phyloP scores from a whole-genome alignment of 1,140 invertebrate genomes.

The Scaptomyza graminum region DNA sequence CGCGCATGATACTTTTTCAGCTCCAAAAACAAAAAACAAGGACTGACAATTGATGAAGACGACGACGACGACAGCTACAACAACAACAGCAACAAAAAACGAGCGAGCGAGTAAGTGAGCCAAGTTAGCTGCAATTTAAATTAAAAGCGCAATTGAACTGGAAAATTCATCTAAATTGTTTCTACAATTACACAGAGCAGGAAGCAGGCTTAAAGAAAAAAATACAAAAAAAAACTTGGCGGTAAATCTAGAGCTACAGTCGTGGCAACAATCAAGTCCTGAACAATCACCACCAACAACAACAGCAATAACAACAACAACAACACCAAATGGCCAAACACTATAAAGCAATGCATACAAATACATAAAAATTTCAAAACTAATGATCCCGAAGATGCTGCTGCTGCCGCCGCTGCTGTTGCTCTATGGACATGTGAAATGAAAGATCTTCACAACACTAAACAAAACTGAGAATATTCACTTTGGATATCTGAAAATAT shows the following conservation, averaged over 20 bases:
- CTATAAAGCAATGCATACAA: constrained; percentile 28
- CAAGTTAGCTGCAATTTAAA: constrained; percentile 70
- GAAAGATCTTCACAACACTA: constrained; percentile 53
- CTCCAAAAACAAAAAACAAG: constrained; percentile 32
- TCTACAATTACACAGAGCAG: constrained; percentile 68
- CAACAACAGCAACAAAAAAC: constrained; percentile 11
- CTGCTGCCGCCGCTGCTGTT: constrained; percentile 39
- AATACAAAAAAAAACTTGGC: background rate
- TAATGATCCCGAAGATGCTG: constrained; percentile 62
- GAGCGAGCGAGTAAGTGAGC: constrained; percentile 8
- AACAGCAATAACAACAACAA: constrained; percentile 32
- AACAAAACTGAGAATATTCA: background rate
- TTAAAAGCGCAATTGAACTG: constrained; percentile 82
- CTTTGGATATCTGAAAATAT: no score
- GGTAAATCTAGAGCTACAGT: constrained; percentile 4
- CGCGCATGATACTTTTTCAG: constrained; percentile 36
- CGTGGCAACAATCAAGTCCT: constrained; percentile 62
- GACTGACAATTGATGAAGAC: constrained; percentile 68
- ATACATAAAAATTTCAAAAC: constrained; percentile 71
- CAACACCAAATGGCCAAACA: no score
- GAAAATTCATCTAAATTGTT: constrained; percentile 81
- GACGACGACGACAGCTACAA: constrained; percentile 25
- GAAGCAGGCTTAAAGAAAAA: background rate
- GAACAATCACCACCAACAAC: constrained; percentile 38
- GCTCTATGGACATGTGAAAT: constrained; percentile 64